phyloP scores from a whole-genome alignment of 1,140 invertebrate species.

The Drosophila albomicans region DNA sequence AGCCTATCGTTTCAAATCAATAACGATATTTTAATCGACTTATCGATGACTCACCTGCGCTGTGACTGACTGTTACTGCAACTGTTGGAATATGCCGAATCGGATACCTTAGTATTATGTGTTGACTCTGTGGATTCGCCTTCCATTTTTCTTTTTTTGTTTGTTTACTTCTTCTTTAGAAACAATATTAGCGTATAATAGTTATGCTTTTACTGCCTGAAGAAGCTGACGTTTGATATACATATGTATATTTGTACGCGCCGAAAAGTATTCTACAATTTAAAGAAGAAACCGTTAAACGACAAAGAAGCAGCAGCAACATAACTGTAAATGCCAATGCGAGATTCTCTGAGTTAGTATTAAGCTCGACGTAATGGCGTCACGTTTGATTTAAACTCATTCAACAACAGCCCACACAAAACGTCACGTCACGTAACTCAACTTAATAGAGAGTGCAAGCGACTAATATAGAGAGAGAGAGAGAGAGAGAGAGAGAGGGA shows the following conservation, averaged over 20 bases:
- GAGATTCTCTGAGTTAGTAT: not conserved
- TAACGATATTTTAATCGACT: too few species aligned
- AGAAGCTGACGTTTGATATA: not conserved
- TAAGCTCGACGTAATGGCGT: conserved; percentile 10
- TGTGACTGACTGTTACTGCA: conserved; percentile 91
- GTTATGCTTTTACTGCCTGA: too few species aligned
- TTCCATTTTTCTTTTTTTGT: conserved; percentile 70
- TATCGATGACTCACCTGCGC: conserved; percentile 87
- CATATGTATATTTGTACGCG: conserved; percentile 4
- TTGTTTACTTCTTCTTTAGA: too few species aligned
- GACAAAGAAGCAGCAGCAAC: not conserved
- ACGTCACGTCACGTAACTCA: not conserved
- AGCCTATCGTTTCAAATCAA: too few species aligned
- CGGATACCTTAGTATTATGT: conserved; percentile 88
- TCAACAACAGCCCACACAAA: not conserved
- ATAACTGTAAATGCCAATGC: not conserved
- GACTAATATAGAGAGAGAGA: not conserved
- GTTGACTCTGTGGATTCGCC: conserved; percentile 82
- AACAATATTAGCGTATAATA: not conserved
- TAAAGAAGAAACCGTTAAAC: not conserved
- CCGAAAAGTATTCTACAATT: conserved; percentile 14
- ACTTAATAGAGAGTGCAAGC: not conserved
- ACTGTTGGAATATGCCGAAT: conserved; percentile 92
- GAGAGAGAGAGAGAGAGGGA: not conserved
- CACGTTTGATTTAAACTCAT: conserved; percentile 25